phyloP scores from a whole-genome alignment of 2,888 invertebrate genomes.

The Pseudoips prasinana region DNA sequence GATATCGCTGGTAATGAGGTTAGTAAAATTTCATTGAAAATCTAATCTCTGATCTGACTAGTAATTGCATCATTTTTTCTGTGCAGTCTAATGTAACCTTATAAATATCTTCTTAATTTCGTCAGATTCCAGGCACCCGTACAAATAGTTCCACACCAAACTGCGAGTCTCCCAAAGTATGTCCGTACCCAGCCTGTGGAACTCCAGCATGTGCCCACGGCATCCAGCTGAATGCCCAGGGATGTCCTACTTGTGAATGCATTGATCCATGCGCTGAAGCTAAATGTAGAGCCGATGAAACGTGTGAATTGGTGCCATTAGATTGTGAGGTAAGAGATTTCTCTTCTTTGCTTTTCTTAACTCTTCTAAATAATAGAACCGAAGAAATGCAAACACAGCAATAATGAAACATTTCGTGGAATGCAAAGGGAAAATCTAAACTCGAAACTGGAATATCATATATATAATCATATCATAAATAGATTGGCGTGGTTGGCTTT shows the following conservation, averaged over 20 bases:
- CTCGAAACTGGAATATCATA: too few species aligned
- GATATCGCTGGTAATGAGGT: slow-evolving; percentile 88
- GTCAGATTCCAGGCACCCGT: slow-evolving; percentile 83
- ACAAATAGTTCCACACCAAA: slow-evolving; percentile 80
- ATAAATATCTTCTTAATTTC: neutral
- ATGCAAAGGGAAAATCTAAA: too few species aligned
- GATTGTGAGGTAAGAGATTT: slow-evolving; percentile 62
- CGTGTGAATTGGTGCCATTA: slow-evolving; percentile 67
- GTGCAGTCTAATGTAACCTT: too few species aligned
- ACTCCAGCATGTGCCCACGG: slow-evolving; percentile 62
- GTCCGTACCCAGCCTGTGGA: slow-evolving; percentile 55
- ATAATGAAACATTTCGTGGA: too few species aligned
- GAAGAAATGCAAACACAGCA: too few species aligned
- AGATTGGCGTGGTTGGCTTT: too few species aligned
- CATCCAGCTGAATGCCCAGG: slow-evolving; percentile 67
- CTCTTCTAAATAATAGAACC: too few species aligned
- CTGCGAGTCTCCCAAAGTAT: slow-evolving; percentile 55
- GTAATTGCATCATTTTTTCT: too few species aligned
- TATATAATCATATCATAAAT: too few species aligned
- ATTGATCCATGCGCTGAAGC: slow-evolving; percentile 89
- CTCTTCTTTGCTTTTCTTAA: too few species aligned
- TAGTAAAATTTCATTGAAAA: slow-evolving; percentile 9
- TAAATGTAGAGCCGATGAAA: slow-evolving; percentile 84
- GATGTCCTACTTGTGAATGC: slow-evolving; percentile 89
- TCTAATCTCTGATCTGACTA: too few species aligned